Evolutionary conservation across 2,797 vertebrate genomes (phyloP), one percentile per base, ranked within the genome.

Genomic region (Rallus crepitans): DNA sequence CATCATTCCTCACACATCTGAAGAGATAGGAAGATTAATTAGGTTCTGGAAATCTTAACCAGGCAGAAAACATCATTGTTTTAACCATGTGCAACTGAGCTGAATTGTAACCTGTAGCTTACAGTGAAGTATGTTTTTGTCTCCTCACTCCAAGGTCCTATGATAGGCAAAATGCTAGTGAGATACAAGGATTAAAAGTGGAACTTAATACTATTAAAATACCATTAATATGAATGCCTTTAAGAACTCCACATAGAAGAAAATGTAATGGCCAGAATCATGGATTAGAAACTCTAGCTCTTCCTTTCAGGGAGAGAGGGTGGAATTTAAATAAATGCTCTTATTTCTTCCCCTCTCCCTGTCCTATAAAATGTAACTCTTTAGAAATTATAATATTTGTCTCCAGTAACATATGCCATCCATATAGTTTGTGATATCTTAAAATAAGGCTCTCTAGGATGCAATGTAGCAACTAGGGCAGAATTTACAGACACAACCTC

Each of bases 21-120:
- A 59, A 76, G 55, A 78, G 28, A 72, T 1, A 61, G 53, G 52
- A 84, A 78, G 55, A 88, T 69, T 69, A 70, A 52, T 39, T 82
- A 65, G 35, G 33, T 88, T 90, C 63, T 90, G 72, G 69, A 91
- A 91, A 79, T 57, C 79, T 68, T 88, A 89, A 66, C 28, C 69
- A 86, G 79, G 50, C 71, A 82, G 87, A 89, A 85, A 85, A 60
- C 48, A 28, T 63, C 53, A 5, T 59, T 89, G 55, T 17, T 71
- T 75, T 57, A 89, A 57, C 31, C 9, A 35, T 12, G 18, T 65
- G 48, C 56, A 83, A 24, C 65, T 71, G 28, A 90, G 61, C n/a
- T 90, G 76, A 89, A 78, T 35, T 79, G 79, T 89, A 92, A 85
- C 72, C 63, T 70, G 61, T 66, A 80, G 56, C 68, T 82, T 63